Evolutionary conservation across 2,113 vertebrate genomes (phyloP).

Genomic region (Pimephales promelas): DNA sequence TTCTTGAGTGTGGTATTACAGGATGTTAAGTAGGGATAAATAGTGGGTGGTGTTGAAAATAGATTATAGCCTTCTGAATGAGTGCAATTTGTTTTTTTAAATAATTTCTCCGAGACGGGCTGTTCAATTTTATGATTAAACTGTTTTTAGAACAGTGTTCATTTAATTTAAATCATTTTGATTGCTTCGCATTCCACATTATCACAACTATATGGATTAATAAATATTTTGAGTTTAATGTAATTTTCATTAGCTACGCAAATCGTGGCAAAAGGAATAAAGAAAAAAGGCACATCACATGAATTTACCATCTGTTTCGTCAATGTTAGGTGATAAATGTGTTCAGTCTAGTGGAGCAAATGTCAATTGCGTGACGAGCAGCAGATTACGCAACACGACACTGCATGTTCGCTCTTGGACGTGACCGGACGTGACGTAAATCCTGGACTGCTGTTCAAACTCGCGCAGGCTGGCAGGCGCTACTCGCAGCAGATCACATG

Average conservation of each 20-base stretch:
- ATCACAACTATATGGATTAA: not conserved
- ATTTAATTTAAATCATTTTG: not conserved
- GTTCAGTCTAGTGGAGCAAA: not conserved
- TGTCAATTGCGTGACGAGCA: not conserved
- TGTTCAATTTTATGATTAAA: too few species aligned
- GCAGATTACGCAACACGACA: constrained; percentile 1
- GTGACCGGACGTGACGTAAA: constrained; percentile 26
- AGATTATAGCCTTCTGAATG: not conserved
- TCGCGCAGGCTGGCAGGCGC: not conserved
- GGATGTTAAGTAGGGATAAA: constrained; percentile 11
- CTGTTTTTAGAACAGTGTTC: too few species aligned
- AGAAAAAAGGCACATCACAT: not conserved
- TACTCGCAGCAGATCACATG: not conserved
- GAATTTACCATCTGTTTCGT: not conserved
- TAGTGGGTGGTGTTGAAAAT: not conserved
- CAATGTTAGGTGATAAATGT: not conserved
- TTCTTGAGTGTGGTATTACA: constrained; percentile 13
- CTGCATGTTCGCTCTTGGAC: not conserved
- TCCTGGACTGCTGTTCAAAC: not conserved
- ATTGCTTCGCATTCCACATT: not conserved
- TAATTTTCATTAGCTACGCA: not conserved
- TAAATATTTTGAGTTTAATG: not conserved
- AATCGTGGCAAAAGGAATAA: not conserved
- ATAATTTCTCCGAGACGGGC: not conserved
- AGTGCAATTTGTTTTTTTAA: not conserved